Evolutionary conservation across 2,113 vertebrate species (phyloP).

Genomic region (Festucalex cinctus): DNA sequence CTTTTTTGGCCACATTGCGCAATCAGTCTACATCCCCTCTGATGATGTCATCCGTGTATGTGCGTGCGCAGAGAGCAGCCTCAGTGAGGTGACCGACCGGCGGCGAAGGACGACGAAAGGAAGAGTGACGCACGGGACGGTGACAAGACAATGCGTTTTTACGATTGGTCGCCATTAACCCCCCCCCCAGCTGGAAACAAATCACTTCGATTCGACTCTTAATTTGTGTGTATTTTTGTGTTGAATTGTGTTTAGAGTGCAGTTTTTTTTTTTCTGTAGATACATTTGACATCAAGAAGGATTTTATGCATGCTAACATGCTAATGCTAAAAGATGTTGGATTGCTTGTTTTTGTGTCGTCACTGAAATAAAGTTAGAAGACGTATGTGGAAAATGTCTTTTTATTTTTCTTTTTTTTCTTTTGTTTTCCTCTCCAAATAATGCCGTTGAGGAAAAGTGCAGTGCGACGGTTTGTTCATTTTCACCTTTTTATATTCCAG

Average conservation of each 20-base stretch:
- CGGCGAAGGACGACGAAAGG: constrained; percentile 26
- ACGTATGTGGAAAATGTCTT: not conserved
- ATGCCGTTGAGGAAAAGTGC: no score
- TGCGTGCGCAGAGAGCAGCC: constrained; percentile 62
- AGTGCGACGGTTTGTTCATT: no score
- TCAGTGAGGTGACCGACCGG: constrained; percentile 46
- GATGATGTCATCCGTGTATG: not conserved
- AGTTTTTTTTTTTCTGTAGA: not conserved
- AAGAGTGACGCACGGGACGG: constrained; percentile 56
- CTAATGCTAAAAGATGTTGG: not conserved
- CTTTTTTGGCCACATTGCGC: not conserved
- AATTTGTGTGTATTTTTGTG: not conserved
- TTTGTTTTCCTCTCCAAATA: no score
- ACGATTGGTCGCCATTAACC: no score
- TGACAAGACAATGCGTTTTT: constrained; percentile 14
- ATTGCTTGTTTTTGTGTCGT: not conserved
- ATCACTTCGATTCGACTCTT: not conserved
- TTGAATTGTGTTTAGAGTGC: not conserved
- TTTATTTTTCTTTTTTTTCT: no score
- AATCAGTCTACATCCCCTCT: not conserved
- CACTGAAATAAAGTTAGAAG: not conserved
- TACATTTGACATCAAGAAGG: not conserved
- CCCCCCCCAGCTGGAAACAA: not conserved
- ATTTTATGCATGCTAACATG: not conserved
- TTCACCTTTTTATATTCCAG: constrained; percentile 22